phyloP scores from a whole-genome alignment of 2,113 vertebrate species.

The Neolamprologus variostigma region DNA sequence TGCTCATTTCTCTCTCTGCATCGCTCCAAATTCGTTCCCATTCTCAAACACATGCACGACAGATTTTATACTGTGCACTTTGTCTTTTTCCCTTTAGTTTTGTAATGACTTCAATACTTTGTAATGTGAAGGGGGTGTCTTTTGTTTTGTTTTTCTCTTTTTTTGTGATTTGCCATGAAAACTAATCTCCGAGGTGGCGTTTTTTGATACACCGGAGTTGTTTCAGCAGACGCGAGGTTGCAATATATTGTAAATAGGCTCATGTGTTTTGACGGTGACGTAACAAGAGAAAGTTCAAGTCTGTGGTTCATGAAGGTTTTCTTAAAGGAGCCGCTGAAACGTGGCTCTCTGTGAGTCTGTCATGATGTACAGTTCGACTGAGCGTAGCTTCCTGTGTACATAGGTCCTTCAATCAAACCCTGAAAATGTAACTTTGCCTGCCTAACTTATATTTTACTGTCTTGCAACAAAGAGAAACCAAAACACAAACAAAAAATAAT shows the following conservation, averaged over 20 bases:
- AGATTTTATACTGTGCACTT: slow-evolving; percentile 29
- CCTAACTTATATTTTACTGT: slow-evolving; percentile 69
- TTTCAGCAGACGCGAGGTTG: slow-evolving; percentile 9
- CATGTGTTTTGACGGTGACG: slow-evolving; percentile 12
- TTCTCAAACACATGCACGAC: slow-evolving; percentile 3
- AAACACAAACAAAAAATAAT: slow-evolving; percentile 41
- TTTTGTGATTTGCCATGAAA: slow-evolving; percentile 24
- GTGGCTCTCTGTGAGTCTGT: slow-evolving; percentile 35
- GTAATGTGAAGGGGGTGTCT: background rate
- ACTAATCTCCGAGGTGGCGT: background rate
- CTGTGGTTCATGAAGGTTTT: background rate
- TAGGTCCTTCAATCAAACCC: slow-evolving; percentile 59
- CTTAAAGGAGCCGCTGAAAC: background rate
- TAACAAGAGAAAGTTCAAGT: background rate
- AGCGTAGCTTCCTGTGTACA: slow-evolving; percentile 52
- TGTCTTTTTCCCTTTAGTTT: slow-evolving; percentile 21
- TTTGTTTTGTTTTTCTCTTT: background rate
- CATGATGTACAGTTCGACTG: slow-evolving; percentile 29
- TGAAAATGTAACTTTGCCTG: slow-evolving; percentile 69
- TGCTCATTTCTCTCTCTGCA: slow-evolving; percentile 34
- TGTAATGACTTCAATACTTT: slow-evolving; percentile 17
- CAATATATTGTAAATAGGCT: slow-evolving; percentile 44
- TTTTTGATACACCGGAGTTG: slow-evolving; percentile 34
- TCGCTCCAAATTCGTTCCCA: background rate
- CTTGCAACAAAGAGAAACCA: slow-evolving; percentile 63